These are phyloP conservation scores for Danio aesculapii DNA, from an alignment of 2,797 vertebrate genomes.

Conservation along the genomic window DNA sequence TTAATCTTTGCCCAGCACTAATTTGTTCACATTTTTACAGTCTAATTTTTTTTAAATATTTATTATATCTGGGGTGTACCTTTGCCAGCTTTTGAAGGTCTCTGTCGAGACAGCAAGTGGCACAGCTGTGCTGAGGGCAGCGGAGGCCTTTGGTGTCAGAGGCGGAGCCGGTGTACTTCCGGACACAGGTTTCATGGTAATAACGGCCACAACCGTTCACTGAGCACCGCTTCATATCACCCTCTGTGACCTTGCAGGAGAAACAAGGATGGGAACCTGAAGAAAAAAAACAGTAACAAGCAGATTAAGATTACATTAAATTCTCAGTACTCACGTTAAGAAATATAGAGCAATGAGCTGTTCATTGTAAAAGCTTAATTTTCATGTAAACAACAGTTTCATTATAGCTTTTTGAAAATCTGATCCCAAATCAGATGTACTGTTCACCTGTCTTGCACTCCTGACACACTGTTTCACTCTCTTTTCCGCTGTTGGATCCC, in stretches of 20 bases:
- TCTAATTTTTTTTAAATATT: too few relatives aligned
- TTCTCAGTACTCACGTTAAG: not conserved
- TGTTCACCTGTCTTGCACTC: conserved; percentile 93
- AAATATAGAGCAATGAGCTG: not conserved
- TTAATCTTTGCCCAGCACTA: too few relatives aligned
- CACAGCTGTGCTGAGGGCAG: conserved; percentile 96
- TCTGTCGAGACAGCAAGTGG: conserved; percentile 92
- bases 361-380: not conserved
- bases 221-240: conserved; percentile 89
- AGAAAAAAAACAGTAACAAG: not conserved
- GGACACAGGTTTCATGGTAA: conserved; percentile 92
- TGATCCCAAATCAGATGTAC: not conserved
- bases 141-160: conserved; percentile 86
- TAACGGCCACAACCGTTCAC: conserved; percentile 89
- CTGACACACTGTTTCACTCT: conserved; percentile 87
- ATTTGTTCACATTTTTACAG: too few relatives aligned
- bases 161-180: conserved; percentile 85
- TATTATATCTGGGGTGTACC: conserved; percentile 75
- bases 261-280: conserved; percentile 93
- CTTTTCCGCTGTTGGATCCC: conserved; percentile 79
- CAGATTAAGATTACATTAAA: not conserved
- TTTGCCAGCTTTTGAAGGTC: conserved; percentile 92
- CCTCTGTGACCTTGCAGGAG: conserved; percentile 86
- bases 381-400: too few relatives aligned
- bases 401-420: not conserved